These are phyloP conservation scores for Aphidoletes aphidimyza DNA, from an alignment of 2,888 invertebrate species.

Conservation along the genomic window DNA sequence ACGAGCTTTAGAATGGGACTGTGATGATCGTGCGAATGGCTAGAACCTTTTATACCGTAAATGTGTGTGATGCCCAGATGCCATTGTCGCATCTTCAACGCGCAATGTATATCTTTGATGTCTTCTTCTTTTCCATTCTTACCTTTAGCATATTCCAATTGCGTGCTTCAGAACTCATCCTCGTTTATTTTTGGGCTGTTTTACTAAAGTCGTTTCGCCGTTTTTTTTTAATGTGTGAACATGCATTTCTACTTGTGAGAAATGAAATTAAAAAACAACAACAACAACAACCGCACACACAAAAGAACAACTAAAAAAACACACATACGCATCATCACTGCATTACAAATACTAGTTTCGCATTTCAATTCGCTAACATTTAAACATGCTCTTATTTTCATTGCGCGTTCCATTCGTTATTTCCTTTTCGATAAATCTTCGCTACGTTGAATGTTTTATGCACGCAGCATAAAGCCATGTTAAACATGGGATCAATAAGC, in stretches of 20 bases:
- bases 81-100: not conserved
- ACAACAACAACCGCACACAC: too few relatives aligned
- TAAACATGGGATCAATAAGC: slow-evolving; percentile 30
- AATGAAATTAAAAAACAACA: not conserved
- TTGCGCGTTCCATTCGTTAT: slow-evolving; percentile 36
- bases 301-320: too few relatives aligned
- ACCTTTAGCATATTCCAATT: not conserved
- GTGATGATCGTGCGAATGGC: not conserved
- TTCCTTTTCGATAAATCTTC: slow-evolving; percentile 53
- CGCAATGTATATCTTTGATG: not conserved
- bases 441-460: not conserved
- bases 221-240: not conserved
- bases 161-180: not conserved
- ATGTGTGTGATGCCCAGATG: not conserved
- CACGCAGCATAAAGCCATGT: not conserved
- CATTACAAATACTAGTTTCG: slow-evolving; percentile 48
- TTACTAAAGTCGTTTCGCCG: not conserved
- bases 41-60: slow-evolving; percentile 54
- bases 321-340: too few relatives aligned
- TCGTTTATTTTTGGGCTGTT: not conserved
- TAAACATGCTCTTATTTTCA: slow-evolving; percentile 48
- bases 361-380: slow-evolving; percentile 35
- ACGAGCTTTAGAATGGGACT: slow-evolving; percentile 54
- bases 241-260: not conserved
- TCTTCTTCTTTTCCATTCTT: slow-evolving; percentile 36